These are phyloP conservation scores for Ailuropoda melanoleuca DNA, from an alignment of 2,113 vertebrate genomes.

Conservation along the genomic window DNA sequence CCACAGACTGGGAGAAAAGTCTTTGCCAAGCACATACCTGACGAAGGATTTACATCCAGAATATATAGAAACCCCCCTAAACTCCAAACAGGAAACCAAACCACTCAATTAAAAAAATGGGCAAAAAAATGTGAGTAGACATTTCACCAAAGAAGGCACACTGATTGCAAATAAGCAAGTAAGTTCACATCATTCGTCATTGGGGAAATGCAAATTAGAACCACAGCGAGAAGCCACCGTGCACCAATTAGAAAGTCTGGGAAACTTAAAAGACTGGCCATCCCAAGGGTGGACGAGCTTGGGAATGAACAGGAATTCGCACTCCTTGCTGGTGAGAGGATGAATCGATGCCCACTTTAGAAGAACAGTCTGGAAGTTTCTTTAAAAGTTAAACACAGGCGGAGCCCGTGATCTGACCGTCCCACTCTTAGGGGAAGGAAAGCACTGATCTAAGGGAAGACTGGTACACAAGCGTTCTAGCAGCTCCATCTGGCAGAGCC, in stretches of 20 bases:
- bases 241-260: too few species aligned
- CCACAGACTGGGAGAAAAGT: background rate
- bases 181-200: too few species aligned
- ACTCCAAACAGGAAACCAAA: background rate
- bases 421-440: background rate
- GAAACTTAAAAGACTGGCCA: background rate
- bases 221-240: background rate
- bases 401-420: background rate
- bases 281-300: background rate
- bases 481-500: background rate
- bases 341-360: background rate
- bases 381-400: background rate
- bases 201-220: background rate
- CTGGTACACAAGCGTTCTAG: rapidly evolving
- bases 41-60: background rate
- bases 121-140: background rate
- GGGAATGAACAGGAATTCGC: background rate
- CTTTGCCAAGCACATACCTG: background rate
- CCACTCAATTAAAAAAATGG: background rate
- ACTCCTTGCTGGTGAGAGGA: background rate
- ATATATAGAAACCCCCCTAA: background rate
- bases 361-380: background rate
- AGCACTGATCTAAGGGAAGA: background rate
- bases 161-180: background rate
- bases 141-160: background rate